These are phyloP conservation scores for Pogonophryne albipinna DNA, from an alignment of 2,797 vertebrate genomes.

Conservation along the genomic window DNA sequence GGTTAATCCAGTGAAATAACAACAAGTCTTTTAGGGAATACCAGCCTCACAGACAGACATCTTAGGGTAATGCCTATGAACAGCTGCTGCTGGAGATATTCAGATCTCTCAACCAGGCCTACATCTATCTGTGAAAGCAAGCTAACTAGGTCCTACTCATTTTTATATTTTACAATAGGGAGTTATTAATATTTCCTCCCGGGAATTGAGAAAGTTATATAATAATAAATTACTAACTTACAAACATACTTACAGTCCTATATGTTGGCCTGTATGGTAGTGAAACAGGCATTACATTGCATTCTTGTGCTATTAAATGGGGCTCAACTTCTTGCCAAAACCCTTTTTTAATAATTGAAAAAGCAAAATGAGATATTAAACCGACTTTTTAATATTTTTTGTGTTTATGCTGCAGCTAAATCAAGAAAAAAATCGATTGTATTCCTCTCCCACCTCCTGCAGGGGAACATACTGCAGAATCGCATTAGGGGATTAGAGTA, in stretches of 20 bases:
- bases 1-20: constrained; percentile 27
- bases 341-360: constrained; percentile 14
- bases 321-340: not conserved
- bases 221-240: not conserved
- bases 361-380: not conserved
- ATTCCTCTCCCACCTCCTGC: constrained; percentile 8
- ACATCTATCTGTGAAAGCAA: constrained; percentile 1
- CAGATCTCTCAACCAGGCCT: constrained; percentile 12
- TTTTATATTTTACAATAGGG: not conserved
- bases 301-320: no score
- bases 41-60: constrained; percentile 32
- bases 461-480: not conserved
- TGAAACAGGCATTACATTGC: not conserved
- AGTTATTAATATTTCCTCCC: not conserved
- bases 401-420: constrained; percentile 4
- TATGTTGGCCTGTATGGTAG: not conserved
- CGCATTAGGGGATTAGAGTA: constrained; percentile 33
- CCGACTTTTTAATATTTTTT: not conserved
- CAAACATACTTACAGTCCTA: not conserved
- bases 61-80: constrained; percentile 28
- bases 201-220: not conserved
- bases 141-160: constrained; percentile 4
- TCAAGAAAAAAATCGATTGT: not conserved
- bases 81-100: constrained; percentile 33
- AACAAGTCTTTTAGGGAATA: constrained; percentile 30